Conservation (phyloP, 2,797 vertebrate species). For the Fistularia commersonii region DNA sequence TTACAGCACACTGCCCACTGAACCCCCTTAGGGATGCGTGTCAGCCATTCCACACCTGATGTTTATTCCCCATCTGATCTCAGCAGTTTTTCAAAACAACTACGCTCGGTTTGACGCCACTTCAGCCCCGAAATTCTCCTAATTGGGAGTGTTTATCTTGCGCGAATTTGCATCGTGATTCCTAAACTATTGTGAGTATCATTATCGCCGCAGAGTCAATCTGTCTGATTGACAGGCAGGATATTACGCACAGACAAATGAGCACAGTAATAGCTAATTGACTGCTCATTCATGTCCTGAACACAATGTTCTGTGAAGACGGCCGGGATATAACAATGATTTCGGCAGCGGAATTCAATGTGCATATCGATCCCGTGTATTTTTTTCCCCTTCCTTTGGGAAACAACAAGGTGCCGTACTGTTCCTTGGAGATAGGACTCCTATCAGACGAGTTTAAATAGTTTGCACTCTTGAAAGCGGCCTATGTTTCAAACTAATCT, state of each 20-base stretch:
- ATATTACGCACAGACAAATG: conserved; percentile 55
- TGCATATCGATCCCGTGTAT: conserved; percentile 43
- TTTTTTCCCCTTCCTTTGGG: conserved; percentile 24
- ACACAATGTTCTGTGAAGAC: conserved; percentile 52
- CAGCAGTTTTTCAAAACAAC: conserved; percentile 39
- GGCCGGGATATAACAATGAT: conserved; percentile 33
- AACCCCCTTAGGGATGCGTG: conserved; percentile 37
- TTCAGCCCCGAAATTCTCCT: conserved; percentile 10
- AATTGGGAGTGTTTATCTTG: conserved; percentile 5
- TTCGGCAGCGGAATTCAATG: conserved; percentile 36
- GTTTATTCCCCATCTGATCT: conserved; percentile 50
- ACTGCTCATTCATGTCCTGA: conserved; percentile 53
- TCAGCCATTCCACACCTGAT: conserved; percentile 62
- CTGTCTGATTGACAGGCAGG: conserved; percentile 45
- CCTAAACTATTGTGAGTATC: conserved; percentile 26
- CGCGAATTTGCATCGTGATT: conserved; percentile 18
- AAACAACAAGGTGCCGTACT: conserved; percentile 29
- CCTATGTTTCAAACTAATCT: conserved; percentile 57
- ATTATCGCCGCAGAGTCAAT: conserved; percentile 31
- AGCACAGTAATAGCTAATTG: conserved; percentile 59
- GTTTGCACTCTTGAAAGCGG: conserved; percentile 38
- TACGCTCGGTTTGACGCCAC: conserved; percentile 37
- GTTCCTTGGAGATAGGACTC: conserved; percentile 41
- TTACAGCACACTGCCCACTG: conserved; percentile 55
- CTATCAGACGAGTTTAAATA: conserved; percentile 46